Evolutionary conservation across 2,888 invertebrate genomes (phyloP).

Genomic region (Idaea biselata): DNA sequence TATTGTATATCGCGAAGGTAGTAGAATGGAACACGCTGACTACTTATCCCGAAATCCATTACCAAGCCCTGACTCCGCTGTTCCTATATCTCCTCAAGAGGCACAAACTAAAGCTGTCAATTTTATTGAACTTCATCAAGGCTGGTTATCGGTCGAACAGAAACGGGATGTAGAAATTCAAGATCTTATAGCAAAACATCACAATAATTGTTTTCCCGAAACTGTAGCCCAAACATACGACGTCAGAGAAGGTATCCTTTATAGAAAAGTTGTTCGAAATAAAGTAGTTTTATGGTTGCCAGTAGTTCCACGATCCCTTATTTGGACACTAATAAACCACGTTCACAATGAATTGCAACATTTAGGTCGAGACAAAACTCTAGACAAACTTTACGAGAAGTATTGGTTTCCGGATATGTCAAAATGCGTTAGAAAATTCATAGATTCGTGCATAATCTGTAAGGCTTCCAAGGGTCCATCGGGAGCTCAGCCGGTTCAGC

Average conservation of each 20-base stretch:
- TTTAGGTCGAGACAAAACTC: too few relatives aligned
- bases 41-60: constrained; percentile 16
- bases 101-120: constrained; percentile 5
- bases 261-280: constrained; percentile 10
- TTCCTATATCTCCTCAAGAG: too few relatives aligned
- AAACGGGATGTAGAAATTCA: constrained; percentile 13
- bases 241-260: too few relatives aligned
- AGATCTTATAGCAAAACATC: not conserved
- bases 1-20: constrained; percentile 24
- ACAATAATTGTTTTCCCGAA: too few relatives aligned
- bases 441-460: constrained; percentile 34
- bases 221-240: too few relatives aligned
- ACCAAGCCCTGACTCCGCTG: not conserved
- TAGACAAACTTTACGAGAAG: too few relatives aligned
- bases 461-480: constrained; percentile 35
- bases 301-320: constrained; percentile 30
- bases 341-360: too few relatives aligned
- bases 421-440: too few relatives aligned
- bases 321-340: too few relatives aligned
- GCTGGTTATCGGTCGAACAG: constrained; percentile 21
- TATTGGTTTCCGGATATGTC: constrained; percentile 18
- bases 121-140: constrained; percentile 7
- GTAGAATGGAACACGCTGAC: constrained; percentile 26
- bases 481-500: constrained; percentile 32
- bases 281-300: constrained; percentile 24